These are phyloP conservation scores for Babyrousa celebensis DNA, from an alignment of 2,797 vertebrate species.

Conservation along the genomic window DNA sequence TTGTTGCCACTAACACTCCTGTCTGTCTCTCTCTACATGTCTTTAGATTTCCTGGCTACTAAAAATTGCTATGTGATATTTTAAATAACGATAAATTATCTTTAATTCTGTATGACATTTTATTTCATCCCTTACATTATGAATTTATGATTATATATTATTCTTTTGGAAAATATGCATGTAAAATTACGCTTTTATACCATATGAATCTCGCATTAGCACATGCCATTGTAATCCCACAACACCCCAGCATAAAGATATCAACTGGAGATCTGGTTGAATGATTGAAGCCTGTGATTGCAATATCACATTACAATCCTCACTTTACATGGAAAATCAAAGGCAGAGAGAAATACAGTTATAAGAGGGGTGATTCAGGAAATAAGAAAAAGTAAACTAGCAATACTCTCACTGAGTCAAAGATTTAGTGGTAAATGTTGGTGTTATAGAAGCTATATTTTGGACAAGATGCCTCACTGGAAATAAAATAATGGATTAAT, in stretches of 20 bases:
- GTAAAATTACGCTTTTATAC: neutral
- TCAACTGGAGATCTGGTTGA: neutral
- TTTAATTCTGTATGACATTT: neutral
- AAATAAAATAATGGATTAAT: neutral
- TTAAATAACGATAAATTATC: neutral
- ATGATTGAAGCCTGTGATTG: neutral
- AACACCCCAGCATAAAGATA: neutral
- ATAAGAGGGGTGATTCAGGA: neutral
- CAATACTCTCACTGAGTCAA: neutral
- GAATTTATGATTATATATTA: neutral
- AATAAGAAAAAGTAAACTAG: conserved; percentile 18
- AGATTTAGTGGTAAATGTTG: neutral
- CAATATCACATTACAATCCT: neutral
- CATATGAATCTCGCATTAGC: neutral
- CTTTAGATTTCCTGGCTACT: neutral
- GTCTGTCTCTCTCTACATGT: no score
- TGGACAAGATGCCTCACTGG: neutral
- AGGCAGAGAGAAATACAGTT: neutral
- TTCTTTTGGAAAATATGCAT: neutral
- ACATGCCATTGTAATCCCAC: neutral
- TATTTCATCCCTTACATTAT: neutral
- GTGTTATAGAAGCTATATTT: neutral
- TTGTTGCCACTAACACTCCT: neutral
- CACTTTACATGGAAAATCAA: neutral
- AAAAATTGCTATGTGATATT: neutral